Percentiles rank a stretch among this genome's conserved stretches.
phyloP scores from a whole-genome alignment of 2,113 vertebrate genomes.

The Cavia porcellus region DNA sequence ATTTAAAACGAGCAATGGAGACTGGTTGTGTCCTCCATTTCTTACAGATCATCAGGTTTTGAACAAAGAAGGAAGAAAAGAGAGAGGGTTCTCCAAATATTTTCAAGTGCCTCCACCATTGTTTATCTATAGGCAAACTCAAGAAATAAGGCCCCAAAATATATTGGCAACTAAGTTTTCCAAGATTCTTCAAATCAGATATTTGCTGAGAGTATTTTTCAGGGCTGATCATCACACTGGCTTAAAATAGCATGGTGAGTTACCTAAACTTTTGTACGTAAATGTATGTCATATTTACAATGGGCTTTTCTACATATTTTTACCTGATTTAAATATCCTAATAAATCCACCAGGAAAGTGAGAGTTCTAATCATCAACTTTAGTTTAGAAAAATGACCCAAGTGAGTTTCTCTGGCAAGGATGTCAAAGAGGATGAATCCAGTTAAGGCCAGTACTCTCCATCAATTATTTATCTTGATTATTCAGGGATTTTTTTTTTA shows the following conservation, averaged over 20 bases:
- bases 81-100: background rate
- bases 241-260: background rate
- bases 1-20: conserved; percentile 15
- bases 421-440: background rate
- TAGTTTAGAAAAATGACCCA: background rate
- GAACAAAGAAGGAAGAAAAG: background rate
- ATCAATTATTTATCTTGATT: background rate
- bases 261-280: background rate
- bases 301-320: background rate
- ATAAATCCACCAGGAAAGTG: conserved; percentile 7
- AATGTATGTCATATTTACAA: background rate
- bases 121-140: background rate
- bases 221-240: background rate
- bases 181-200: background rate
- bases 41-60: background rate
- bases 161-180: background rate
- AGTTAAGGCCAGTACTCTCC: background rate
- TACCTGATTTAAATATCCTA: background rate
- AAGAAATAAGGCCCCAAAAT: background rate
- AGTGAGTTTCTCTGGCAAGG: background rate
- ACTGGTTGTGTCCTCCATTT: background rate
- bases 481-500: background rate
- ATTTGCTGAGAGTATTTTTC: background rate
- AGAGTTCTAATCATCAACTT: background rate
- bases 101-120: background rate